Conservation (phyloP, 2,888 invertebrate genomes). For the Adela reaumurella region DNA sequence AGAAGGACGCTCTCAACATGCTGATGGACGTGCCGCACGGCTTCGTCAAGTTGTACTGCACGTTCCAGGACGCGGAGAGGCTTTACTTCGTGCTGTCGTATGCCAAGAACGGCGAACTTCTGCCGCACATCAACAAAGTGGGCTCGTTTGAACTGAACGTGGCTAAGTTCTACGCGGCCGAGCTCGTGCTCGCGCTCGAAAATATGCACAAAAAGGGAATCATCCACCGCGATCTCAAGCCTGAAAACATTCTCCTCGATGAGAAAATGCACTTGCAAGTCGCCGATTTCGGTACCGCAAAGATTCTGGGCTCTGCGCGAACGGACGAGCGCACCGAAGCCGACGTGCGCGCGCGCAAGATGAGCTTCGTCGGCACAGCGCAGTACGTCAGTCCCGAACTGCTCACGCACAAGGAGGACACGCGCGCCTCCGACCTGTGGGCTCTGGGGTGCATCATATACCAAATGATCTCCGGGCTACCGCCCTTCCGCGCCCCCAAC, state of each 20-base stretch:
- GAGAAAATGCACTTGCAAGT: slow-evolving; percentile 95
- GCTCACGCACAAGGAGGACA: slow-evolving; percentile 72
- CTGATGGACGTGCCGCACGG: slow-evolving; percentile 78
- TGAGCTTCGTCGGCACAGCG: slow-evolving; percentile 96
- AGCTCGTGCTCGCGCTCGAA: slow-evolving; percentile 88
- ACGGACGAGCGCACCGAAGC: slow-evolving; percentile 24
- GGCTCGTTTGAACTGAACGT: slow-evolving; percentile 86
- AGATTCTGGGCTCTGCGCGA: slow-evolving; percentile 59
- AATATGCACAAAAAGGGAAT: slow-evolving; percentile 85
- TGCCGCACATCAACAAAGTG: slow-evolving; percentile 87
- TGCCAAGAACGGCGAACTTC: slow-evolving; percentile 91
- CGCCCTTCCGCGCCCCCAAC: slow-evolving; percentile 87
- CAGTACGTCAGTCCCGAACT: slow-evolving; percentile 99
- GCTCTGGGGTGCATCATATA: slow-evolving; percentile 95
- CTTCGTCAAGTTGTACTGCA: slow-evolving; percentile 91
- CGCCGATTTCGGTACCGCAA: slow-evolving; percentile 96
- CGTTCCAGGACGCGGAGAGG: slow-evolving; percentile 91
- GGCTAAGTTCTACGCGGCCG: slow-evolving; percentile 91
- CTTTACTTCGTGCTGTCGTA: slow-evolving; percentile 95
- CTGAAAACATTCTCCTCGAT: slow-evolving; percentile 94
- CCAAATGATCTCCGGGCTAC: slow-evolving; percentile 92
- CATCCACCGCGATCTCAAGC: slow-evolving; percentile 95
- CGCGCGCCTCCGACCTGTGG: slow-evolving; percentile 90
- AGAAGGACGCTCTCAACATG: slow-evolving; percentile 90
- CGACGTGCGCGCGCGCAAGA: slow-evolving; percentile 53